Percentiles rank a stretch among this genome's conserved stretches.
phyloP scores from a whole-genome alignment of 2,888 invertebrate genomes.

The Mongoloraphidia duomilia region DNA sequence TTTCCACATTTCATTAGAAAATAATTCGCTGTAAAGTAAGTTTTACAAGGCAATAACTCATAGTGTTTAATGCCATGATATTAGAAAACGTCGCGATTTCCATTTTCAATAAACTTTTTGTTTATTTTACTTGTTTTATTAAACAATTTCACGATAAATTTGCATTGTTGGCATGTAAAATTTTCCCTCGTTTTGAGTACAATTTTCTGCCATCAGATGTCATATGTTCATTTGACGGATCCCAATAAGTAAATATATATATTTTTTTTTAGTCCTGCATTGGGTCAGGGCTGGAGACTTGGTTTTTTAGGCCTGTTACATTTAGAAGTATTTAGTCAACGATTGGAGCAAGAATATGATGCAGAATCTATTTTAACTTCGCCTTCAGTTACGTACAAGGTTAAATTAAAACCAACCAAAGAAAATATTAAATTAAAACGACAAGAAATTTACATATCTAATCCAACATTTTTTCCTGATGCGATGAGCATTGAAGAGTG shows the following conservation, averaged over 20 bases:
- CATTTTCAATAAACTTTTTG: too few relatives aligned
- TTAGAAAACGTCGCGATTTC: too few relatives aligned
- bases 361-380: conserved; percentile 71
- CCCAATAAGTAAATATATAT: not conserved
- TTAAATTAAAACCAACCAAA: conserved; percentile 59
- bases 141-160: too few relatives aligned
- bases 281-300: conserved; percentile 79
- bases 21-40: too few relatives aligned
- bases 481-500: conserved; percentile 51
- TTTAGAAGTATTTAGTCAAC: conserved; percentile 77
- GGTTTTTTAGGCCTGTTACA: conserved; percentile 79
- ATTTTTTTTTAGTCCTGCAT: conserved; percentile 48
- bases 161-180: too few relatives aligned
- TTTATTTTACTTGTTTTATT: too few relatives aligned
- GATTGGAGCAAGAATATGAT: conserved; percentile 70
- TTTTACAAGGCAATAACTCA: too few relatives aligned
- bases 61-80: too few relatives aligned
- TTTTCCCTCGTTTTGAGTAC: too few relatives aligned
- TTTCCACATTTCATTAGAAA: too few relatives aligned
- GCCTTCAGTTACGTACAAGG: conserved; percentile 76
- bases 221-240: too few relatives aligned
- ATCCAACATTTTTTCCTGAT: conserved; percentile 62
- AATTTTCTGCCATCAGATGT: too few relatives aligned
- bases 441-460: conserved; percentile 49
- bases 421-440: conserved; percentile 47